Evolutionary conservation across 2,797 vertebrate species (phyloP).

Genomic region (Ispidina lecontei): DNA sequence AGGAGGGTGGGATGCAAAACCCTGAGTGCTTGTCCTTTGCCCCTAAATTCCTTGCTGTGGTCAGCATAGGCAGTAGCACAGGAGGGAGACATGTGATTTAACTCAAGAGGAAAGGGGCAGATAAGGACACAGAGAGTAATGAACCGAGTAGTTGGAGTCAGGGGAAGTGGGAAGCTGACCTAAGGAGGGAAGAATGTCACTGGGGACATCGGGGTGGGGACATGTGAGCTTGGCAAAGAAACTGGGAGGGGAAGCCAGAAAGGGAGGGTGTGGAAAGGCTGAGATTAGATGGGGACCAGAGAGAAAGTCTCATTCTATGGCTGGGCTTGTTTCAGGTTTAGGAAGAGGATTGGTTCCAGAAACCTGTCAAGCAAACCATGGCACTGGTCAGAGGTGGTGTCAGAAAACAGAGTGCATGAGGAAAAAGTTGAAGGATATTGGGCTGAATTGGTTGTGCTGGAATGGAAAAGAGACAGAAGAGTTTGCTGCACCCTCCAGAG

Average conservation of each 20-base stretch:
- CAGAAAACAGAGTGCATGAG: neutral
- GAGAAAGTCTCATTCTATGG: neutral
- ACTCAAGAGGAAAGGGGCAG: neutral
- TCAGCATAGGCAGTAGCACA: neutral
- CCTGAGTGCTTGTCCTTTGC: neutral
- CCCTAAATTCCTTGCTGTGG: neutral
- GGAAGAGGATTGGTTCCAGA: neutral
- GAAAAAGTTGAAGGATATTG: neutral
- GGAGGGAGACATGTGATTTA: neutral
- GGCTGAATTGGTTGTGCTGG: neutral
- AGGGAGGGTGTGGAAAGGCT: neutral
- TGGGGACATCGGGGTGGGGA: neutral
- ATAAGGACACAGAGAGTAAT: neutral
- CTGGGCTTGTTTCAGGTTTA: neutral
- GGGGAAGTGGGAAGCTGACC: conserved; percentile 38
- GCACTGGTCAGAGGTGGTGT: neutral
- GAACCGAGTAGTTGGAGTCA: neutral
- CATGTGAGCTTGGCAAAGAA: conserved; percentile 7
- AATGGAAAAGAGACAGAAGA: neutral
- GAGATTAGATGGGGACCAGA: neutral
- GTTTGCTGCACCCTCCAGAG: neutral
- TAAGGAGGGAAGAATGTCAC: conserved; percentile 44
- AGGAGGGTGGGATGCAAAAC: neutral
- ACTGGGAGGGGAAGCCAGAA: neutral
- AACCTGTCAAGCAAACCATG: fast-evolving